phyloP scores from a whole-genome alignment of 1,140 invertebrate species.

The Carposina sasakii region DNA sequence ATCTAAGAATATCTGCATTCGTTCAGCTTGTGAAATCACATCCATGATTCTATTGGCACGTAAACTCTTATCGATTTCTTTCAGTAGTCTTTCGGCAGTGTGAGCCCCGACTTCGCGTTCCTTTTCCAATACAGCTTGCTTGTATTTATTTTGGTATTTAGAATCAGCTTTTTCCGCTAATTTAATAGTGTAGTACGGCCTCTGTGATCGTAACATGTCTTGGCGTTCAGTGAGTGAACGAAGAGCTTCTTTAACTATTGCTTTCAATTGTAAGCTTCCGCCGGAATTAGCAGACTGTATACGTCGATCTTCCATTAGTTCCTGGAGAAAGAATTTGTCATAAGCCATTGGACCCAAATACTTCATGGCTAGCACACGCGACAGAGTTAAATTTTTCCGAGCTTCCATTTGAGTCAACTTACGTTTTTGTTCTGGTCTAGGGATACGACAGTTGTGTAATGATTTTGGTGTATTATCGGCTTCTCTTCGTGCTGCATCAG shows the following conservation, averaged over 20 bases:
- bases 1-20: slow-evolving; percentile 7
- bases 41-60: slow-evolving; percentile 17
- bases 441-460: background rate
- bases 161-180: slow-evolving; percentile 38
- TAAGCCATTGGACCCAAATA: slow-evolving; percentile 47
- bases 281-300: slow-evolving; percentile 36
- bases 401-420: slow-evolving; percentile 34
- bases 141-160: slow-evolving; percentile 23
- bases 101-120: slow-evolving; percentile 25
- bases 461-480: background rate
- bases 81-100: slow-evolving; percentile 15
- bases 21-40: too few relatives aligned
- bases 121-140: slow-evolving; percentile 25
- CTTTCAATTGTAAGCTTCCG: slow-evolving; percentile 33
- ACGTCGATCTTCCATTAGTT: slow-evolving; percentile 28
- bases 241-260: slow-evolving; percentile 34
- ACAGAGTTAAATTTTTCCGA: slow-evolving; percentile 46
- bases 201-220: slow-evolving; percentile 25
- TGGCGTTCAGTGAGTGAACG: slow-evolving; percentile 41
- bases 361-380: slow-evolving; percentile 40
- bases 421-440: background rate
- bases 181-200: slow-evolving; percentile 54
- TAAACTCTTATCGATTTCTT: slow-evolving; percentile 26
- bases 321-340: slow-evolving; percentile 47
- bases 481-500: slow-evolving; percentile 41